Base-by-base conservation (phyloP, 2,113 vertebrate genomes). In the Laticauda colubrina region DNA sequence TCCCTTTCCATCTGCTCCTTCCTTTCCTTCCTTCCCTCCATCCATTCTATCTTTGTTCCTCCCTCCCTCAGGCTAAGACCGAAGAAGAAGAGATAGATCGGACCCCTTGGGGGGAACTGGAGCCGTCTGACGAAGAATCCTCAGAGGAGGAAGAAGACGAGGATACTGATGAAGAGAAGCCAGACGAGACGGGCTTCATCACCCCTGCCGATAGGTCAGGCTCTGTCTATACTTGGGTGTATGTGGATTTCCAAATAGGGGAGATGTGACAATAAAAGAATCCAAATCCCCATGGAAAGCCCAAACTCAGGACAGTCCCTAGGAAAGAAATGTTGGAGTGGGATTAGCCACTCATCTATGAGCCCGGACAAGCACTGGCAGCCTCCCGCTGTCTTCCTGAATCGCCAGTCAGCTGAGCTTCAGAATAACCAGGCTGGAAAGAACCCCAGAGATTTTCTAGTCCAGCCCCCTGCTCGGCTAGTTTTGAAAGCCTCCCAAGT, bases 71-170 rank as follows among this genome's bases (percentile, higher is more conserved):
- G 97, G 98, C 98, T 81, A 99, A 99, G 96, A 98, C 98, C 0
- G 99, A 99, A 94, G 99, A 99, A 94, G 99, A 99, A 56, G 98
- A 99, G 96, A 97, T 99, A 64, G 99, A 99, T 93, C 98, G 97
- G 92, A 98, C 98, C 0, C 97, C 98, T 0, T 99, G 99, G 99
- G 99, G 99, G 26, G 99, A 99, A 88, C 97, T 99, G 94, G 98
- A 99, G 94, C 98, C 98, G 0, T 99, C 98, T 0, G 98, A 99
- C 53, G 98, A 99, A 91, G 98, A 99, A 93, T 99, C 98, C 0
- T 99, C 98, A 0, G 98, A 99, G 94, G 98, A 99, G 55, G 98
- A 99, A 88, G 99, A 99, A 92, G 99, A 99, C 61, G 99, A 99
- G 56, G 99, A 99, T 96, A 99, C 98, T 5, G 99, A 99, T 6